Evolutionary conservation across 2,113 vertebrate genomes (phyloP), one percentile per base, ranked within the genome.

Genomic region (Lepisosteus oculatus): DNA sequence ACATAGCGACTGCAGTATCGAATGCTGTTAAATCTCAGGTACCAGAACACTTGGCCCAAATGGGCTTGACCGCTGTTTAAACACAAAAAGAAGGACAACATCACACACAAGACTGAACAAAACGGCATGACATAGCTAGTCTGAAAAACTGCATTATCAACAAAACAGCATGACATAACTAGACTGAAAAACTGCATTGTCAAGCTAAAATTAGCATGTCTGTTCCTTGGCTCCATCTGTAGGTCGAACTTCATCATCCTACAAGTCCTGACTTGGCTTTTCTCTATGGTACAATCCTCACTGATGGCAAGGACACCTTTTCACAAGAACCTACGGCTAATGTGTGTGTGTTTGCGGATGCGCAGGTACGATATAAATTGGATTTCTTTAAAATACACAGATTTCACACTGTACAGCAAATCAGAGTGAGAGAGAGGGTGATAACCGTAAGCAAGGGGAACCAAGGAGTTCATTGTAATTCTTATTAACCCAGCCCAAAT

Each of bases 281-380:
- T 85, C 88, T 99, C 3, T 99, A 99, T 0, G 96, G 97, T 67
- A 98, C 97, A 55, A 97, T 99, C 79, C 82, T 99, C 80, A 99
- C 96, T 0, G 97, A 99, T 0, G 97, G 96, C 43, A 95, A 93
- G 63, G 96, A 99, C 0, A 11, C 78, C 8, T 95, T 93, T 17
- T 93, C 86, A 0, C 76, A 91, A 61, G 93, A 95, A 47, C 89
- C 95, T 74, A 97, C 95, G 9, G 87, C 92, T 76, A 99, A 98
- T 51, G 85, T 98, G 70, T 99, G 97, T 67, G 95, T 99, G 81
- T 99, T 99, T 85, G 97, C 95, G 45, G 95, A 98, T 72, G 92
- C 93, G 45, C 97, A 99, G 96, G 97, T 98, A 90, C 54, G 62
- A 59, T 47, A 29, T 56, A 13, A 45, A 14, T 43, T 63, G 12